These are phyloP conservation scores for Nemotelus pantherinus DNA, from an alignment of 2,888 invertebrate genomes.

Conservation along the genomic window DNA sequence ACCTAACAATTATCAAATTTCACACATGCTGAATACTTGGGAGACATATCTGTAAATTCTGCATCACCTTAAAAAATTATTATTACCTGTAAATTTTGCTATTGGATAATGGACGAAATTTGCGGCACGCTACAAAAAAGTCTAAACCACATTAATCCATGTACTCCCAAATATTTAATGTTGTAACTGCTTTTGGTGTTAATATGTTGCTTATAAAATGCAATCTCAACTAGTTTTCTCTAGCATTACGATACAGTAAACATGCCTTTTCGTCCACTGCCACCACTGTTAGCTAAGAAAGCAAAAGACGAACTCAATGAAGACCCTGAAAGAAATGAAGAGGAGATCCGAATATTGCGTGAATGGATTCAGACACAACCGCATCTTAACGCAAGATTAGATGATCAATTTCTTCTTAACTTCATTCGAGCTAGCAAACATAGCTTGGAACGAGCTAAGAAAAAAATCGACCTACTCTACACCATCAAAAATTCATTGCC, in stretches of 20 bases:
- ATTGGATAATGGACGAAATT: too few species aligned
- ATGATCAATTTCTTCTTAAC: slow-evolving; percentile 66
- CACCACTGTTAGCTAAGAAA: slow-evolving; percentile 59
- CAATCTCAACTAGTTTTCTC: too few species aligned
- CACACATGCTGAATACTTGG: too few species aligned
- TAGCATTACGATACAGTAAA: background rate
- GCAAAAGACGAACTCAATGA: slow-evolving; percentile 66
- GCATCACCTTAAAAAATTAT: too few species aligned
- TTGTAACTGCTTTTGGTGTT: too few species aligned
- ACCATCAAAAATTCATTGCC: slow-evolving; percentile 69
- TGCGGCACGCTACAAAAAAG: too few species aligned
- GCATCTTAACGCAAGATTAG: slow-evolving; percentile 60
- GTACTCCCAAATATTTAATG: too few species aligned
- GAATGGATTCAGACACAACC: slow-evolving; percentile 66
- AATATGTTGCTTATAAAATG: too few species aligned
- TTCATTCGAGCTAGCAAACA: slow-evolving; percentile 68
- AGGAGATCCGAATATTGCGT: slow-evolving; percentile 64
- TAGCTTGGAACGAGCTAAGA: slow-evolving; percentile 67
- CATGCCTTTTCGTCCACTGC: slow-evolving; percentile 56
- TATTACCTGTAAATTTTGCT: too few species aligned
- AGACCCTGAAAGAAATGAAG: slow-evolving; percentile 60
- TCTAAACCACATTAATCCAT: too few species aligned
- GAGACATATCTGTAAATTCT: too few species aligned
- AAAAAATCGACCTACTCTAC: slow-evolving; percentile 70
- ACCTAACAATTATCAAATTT: too few species aligned